Evolutionary conservation across 2,113 vertebrate genomes (phyloP), one percentile per base, ranked within the genome.

Genomic region (Gymnogyps californianus): DNA sequence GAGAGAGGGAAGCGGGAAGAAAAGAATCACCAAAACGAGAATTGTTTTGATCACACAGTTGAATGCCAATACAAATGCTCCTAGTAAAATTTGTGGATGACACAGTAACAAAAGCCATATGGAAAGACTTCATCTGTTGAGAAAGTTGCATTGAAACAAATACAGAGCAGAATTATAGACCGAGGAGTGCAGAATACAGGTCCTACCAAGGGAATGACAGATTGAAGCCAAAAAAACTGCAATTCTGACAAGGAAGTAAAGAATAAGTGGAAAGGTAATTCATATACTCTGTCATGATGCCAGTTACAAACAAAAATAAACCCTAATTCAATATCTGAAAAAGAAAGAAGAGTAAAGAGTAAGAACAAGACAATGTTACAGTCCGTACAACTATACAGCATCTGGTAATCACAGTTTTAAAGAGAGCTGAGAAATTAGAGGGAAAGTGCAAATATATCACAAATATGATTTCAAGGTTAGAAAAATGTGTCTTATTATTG

Each of bases 321-420:
- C 2, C 18, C 17, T 17, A 86, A 16, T 54, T 54, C 62, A 74
- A 2, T 29, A 54, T 32, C 16, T 49, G 76, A 57, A 19, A 74
- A 52, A 79, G 42, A 47, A 74, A 20, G 8, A 66, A 31, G n/a
- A 87, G 11, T 26, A 34, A 67, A 76, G 16, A 24, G 16, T 18
- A 55, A 46, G 61, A 76, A 49, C 5, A 58, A 19, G 74, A 32
- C 26, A 29, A 0, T 9, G 17, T 11, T 55, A 20, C 11, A 40
- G 44, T 31, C 26, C 0, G 0, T 10, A 36, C 17, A 34, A n/a
- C 32, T 26, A 2, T 3, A 42, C 21, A 79, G 47, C 6, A 29
- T 9, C 26, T 52, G 12, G 17, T 17, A 47, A 85, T 10, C 51
- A 34, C 2, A 57, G 29, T 26, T 71, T 66, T 46, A 55, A 11